A percentile compares a stretch with the other conserved stretches of the same genome.
phyloP scores from a whole-genome alignment of 2,888 invertebrate genomes.

The Chloroclystis v-ata region DNA sequence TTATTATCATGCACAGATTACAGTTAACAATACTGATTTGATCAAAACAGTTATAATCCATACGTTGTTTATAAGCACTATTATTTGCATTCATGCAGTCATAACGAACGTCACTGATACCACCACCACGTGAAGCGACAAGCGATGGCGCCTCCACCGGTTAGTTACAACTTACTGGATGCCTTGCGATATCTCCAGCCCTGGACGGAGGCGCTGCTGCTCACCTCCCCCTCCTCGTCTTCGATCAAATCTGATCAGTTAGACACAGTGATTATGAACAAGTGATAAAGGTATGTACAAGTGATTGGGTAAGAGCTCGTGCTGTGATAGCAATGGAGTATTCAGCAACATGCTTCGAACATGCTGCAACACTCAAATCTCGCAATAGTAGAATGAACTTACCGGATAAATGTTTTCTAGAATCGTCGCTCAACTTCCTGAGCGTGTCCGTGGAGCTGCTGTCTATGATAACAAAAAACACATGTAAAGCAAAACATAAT shows the following conservation, averaged over 20 bases:
- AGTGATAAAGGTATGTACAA: slow-evolving; percentile 39
- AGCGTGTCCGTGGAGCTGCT: slow-evolving; percentile 69
- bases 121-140: slow-evolving; percentile 24
- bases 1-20: slow-evolving; percentile 22
- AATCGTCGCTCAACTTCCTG: slow-evolving; percentile 74
- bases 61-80: slow-evolving; percentile 6
- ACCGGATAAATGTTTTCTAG: slow-evolving; percentile 77
- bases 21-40: slow-evolving; percentile 11
- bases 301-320: slow-evolving; percentile 31
- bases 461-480: slow-evolving; percentile 75
- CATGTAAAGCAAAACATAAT: slow-evolving; percentile 68
- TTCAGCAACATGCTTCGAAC: slow-evolving; percentile 44
- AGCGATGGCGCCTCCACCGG: slow-evolving; percentile 22
- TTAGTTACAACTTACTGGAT: slow-evolving; percentile 72
- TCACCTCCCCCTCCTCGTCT: slow-evolving; percentile 76
- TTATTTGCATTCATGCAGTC: slow-evolving; percentile 11
- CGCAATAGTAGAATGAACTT: slow-evolving; percentile 33
- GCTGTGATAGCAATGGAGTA: slow-evolving; percentile 25
- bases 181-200: slow-evolving; percentile 72
- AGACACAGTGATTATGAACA: slow-evolving; percentile 38
- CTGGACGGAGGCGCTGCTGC: slow-evolving; percentile 67
- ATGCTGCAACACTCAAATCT: slow-evolving; percentile 41
- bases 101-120: slow-evolving; percentile 13
- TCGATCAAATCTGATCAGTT: slow-evolving; percentile 76
- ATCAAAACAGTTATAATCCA: neutral